Base-by-base conservation (phyloP, 1,140 invertebrate genomes). In the Archegozetes longisetosus region DNA sequence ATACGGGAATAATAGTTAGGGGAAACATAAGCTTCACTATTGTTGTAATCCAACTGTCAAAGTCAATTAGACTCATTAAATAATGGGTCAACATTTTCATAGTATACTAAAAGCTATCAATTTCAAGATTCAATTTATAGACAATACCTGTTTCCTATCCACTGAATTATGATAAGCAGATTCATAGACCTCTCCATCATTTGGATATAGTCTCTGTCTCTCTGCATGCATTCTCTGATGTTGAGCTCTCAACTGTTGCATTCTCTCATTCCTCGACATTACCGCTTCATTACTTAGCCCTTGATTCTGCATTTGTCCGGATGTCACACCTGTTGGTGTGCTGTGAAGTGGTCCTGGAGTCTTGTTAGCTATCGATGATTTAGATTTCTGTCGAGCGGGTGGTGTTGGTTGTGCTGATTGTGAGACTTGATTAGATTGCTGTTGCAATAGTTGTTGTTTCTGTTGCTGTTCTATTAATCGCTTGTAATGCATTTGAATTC, bases 401-500 rank as follows among this genome's bases (percentile, higher is more conserved):
- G 51, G 6, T 57, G 24, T 59, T 20, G 23, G n/a, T n/a, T 47
- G 52, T 46, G 32, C 47, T 20, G 50, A 53, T 24, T 54, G 58
- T n/a, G 24, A 23, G 24, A 53, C 9, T 58, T 27, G 58, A 40
- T 54, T 27, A 6, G 47, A 24, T 60, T 60, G 59, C 58, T 60
- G 59, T 47, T 55, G 52, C 17, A 46, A 54, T 4, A 12, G 55
- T 24, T 61, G 60, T 53, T 52, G 51, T 25, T 56, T 51, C 14
- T 60, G 26, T 62, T 73, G 68, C 54, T 69, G 68, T 52, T 74
- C 70, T 49, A 74, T 66, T 25, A 76, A 62, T 49, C 70, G 67
- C 56, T 69, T 61, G 61, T 76, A 75, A 48, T 77, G 73, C 61
- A 75, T 71, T 65, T 75, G 73, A 50, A 77, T 73, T 62, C 71